Evolutionary conservation across 2,888 invertebrate genomes (phyloP).

Genomic region (Pheosia gnoma): DNA sequence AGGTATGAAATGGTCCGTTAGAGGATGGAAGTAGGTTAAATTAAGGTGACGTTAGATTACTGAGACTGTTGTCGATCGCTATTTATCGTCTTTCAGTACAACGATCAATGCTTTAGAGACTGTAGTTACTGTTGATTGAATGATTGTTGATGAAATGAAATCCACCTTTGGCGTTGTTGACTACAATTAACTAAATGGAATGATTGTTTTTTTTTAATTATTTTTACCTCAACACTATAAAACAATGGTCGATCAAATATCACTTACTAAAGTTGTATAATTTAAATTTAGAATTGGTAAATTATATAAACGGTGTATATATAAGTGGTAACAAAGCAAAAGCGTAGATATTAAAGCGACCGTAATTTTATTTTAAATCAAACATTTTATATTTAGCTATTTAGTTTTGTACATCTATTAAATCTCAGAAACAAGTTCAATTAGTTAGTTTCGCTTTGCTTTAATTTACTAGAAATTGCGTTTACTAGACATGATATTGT

Average conservation of each 20-base stretch:
- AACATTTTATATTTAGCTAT: neutral
- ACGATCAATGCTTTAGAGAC: too few species aligned
- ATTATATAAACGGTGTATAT: slow-evolving; percentile 9
- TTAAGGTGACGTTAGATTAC: slow-evolving; percentile 1
- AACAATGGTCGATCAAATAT: too few species aligned
- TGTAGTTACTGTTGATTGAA: too few species aligned
- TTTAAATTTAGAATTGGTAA: neutral
- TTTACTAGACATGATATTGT: too few species aligned
- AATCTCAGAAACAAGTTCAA: too few species aligned
- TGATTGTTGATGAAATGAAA: neutral
- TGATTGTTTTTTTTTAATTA: neutral
- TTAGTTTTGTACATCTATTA: too few species aligned
- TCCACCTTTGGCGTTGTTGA: slow-evolving; percentile 19
- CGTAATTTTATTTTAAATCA: slow-evolving; percentile 8
- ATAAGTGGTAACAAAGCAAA: slow-evolving; percentile 21
- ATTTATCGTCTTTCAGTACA: neutral
- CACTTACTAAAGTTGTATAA: neutral
- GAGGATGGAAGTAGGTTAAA: slow-evolving; percentile 23
- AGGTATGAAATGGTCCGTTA: slow-evolving; percentile 52
- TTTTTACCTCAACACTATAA: too few species aligned
- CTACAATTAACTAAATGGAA: slow-evolving; percentile 24
- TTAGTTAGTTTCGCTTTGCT: too few species aligned
- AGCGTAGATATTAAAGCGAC: slow-evolving; percentile 17
- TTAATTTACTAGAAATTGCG: too few species aligned
- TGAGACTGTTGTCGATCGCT: neutral